These are phyloP conservation scores for Odontomyia ornata DNA, from an alignment of 2,888 invertebrate genomes.

Conservation along the genomic window DNA sequence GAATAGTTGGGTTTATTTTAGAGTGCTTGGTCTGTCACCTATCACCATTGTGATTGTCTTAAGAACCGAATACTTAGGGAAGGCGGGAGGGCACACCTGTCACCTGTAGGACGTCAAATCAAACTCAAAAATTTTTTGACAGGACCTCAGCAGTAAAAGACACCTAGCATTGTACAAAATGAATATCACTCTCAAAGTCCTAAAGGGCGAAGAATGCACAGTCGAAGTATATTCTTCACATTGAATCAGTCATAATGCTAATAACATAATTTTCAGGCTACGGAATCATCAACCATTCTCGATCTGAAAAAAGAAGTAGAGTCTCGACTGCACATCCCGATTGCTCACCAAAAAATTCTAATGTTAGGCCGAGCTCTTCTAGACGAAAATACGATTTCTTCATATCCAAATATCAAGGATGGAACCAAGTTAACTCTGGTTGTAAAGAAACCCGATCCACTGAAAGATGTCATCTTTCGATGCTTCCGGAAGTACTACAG, in stretches of 20 bases:
- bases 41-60: too few species aligned
- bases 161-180: constrained; percentile 62
- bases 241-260: neutral
- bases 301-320: constrained; percentile 77
- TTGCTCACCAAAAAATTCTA: constrained; percentile 75
- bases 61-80: too few species aligned
- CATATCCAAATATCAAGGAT: constrained; percentile 77
- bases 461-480: constrained; percentile 69
- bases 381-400: constrained; percentile 75
- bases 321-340: constrained; percentile 71
- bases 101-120: too few species aligned
- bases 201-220: constrained; percentile 76
- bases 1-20: too few species aligned
- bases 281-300: constrained; percentile 69
- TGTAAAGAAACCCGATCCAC: constrained; percentile 73
- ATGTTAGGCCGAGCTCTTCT: constrained; percentile 75
- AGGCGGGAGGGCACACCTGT: too few species aligned
- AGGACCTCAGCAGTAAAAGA: too few species aligned
- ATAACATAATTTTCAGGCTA: constrained; percentile 62
- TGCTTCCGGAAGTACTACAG: constrained; percentile 71
- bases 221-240: constrained; percentile 67
- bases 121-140: too few species aligned
- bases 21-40: too few species aligned
- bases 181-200: constrained; percentile 77
- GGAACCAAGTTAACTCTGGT: constrained; percentile 78